Evolutionary conservation across 2,888 invertebrate species (phyloP).

Genomic region (Agrilus biguttatus): DNA sequence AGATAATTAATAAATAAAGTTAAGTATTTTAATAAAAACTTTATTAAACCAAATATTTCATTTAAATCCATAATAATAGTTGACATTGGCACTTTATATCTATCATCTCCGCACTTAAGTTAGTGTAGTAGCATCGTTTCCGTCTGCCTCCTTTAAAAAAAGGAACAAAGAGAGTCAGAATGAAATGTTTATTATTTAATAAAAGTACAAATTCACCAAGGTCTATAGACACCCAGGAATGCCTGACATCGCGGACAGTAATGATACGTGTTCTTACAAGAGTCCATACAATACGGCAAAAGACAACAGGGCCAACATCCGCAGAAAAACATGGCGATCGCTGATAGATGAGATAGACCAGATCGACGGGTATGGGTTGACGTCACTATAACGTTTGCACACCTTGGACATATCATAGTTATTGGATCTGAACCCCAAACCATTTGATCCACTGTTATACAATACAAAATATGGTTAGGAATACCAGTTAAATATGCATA

Average conservation of each 20-base stretch:
- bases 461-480: background rate
- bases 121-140: too few species aligned
- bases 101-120: too few species aligned
- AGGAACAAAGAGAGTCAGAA: too few species aligned
- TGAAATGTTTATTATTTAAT: background rate
- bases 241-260: slow-evolving; percentile 26
- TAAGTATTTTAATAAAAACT: too few species aligned
- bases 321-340: slow-evolving; percentile 25
- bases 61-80: too few species aligned
- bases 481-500: too few species aligned
- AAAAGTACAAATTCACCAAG: slow-evolving; percentile 17
- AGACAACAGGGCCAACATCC: slow-evolving; percentile 31
- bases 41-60: too few species aligned
- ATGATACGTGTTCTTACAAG: slow-evolving; percentile 27
- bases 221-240: slow-evolving; percentile 27
- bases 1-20: too few species aligned
- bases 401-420: slow-evolving; percentile 24
- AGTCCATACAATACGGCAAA: slow-evolving; percentile 26
- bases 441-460: slow-evolving; percentile 17
- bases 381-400: slow-evolving; percentile 23
- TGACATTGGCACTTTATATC: too few species aligned
- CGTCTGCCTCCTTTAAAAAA: too few species aligned
- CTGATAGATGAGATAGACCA: slow-evolving; percentile 23
- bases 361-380: slow-evolving; percentile 20
- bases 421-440: slow-evolving; percentile 25